phyloP scores from a whole-genome alignment of 2,797 vertebrate genomes.

The Poecilia wingei region DNA sequence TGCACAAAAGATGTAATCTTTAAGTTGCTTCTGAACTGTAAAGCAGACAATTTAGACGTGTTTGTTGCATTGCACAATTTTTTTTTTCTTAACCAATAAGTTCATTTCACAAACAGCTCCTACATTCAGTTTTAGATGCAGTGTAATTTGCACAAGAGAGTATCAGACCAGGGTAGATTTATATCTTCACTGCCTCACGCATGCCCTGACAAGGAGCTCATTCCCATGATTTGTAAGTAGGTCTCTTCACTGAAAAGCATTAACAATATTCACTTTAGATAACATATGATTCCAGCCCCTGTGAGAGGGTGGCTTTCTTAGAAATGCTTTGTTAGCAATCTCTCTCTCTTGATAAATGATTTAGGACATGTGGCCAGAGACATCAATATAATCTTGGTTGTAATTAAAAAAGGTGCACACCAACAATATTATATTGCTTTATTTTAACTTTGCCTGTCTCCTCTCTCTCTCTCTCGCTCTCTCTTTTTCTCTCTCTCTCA shows the following conservation, averaged over 20 bases:
- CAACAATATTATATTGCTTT: constrained; percentile 78
- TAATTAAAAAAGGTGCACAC: constrained; percentile 82
- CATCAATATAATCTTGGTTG: constrained; percentile 83
- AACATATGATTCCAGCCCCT: constrained; percentile 69
- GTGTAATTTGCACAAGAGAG: constrained; percentile 48
- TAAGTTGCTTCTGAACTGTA: constrained; percentile 9
- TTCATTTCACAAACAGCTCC: constrained; percentile 41
- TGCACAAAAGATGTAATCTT: constrained; percentile 29
- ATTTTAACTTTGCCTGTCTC: constrained; percentile 59
- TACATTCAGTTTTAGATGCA: constrained; percentile 34
- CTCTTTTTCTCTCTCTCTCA: constrained; percentile 8
- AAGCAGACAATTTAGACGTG: constrained; percentile 6
- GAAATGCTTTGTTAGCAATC: constrained; percentile 83
- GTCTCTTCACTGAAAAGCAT: constrained; percentile 69
- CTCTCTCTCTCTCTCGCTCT: constrained; percentile 24
- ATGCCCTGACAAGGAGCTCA: constrained; percentile 63
- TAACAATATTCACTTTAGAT: constrained; percentile 81
- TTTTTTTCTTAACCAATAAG: constrained; percentile 15
- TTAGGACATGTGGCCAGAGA: constrained; percentile 78
- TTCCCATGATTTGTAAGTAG: constrained; percentile 76
- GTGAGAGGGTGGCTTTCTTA: constrained; percentile 68
- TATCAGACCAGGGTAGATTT: constrained; percentile 54
- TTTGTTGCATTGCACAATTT: background rate
- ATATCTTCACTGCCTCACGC: constrained; percentile 58
- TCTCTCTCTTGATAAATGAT: constrained; percentile 79